A percentile compares a stretch with the other conserved stretches of the same genome.
These are phyloP conservation scores for Ridgeia piscesae DNA, from an alignment of 1,140 invertebrate genomes.

Conservation along the genomic window DNA sequence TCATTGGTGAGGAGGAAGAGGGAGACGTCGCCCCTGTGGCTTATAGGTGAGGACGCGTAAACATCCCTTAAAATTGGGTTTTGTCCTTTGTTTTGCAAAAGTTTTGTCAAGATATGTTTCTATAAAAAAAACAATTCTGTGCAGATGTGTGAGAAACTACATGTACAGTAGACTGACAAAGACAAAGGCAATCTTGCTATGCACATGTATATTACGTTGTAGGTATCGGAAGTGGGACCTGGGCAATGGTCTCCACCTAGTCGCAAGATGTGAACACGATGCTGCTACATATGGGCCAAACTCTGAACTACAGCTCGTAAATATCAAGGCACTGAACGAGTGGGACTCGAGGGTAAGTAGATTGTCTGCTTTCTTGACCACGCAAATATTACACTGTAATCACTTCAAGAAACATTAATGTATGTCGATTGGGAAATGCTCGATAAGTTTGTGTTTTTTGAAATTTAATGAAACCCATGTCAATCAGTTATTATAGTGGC, in stretches of 20 bases:
- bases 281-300: slow-evolving; percentile 89
- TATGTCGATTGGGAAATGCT: background rate
- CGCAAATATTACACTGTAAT: too few relatives aligned
- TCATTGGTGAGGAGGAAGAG: slow-evolving; percentile 75
- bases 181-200: too few relatives aligned
- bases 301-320: slow-evolving; percentile 87
- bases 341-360: slow-evolving; percentile 87
- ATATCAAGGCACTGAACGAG: slow-evolving; percentile 97
- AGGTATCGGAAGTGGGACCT: slow-evolving; percentile 96
- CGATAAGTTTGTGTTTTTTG: too few relatives aligned
- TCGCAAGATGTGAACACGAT: slow-evolving; percentile 95
- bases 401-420: too few relatives aligned
- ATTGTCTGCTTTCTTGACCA: background rate
- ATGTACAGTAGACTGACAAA: too few relatives aligned
- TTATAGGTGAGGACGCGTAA: slow-evolving; percentile 66
- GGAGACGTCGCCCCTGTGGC: slow-evolving; percentile 89
- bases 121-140: too few relatives aligned
- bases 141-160: too few relatives aligned
- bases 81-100: slow-evolving; percentile 22
- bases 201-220: slow-evolving; percentile 58
- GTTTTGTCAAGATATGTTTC: too few relatives aligned
- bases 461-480: too few relatives aligned
- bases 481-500: too few relatives aligned
- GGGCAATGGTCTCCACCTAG: slow-evolving; percentile 87
- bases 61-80: background rate